Base-by-base conservation (phyloP, 92 coral and sea anemone genomes). In the Siderastrea siderea region DNA sequence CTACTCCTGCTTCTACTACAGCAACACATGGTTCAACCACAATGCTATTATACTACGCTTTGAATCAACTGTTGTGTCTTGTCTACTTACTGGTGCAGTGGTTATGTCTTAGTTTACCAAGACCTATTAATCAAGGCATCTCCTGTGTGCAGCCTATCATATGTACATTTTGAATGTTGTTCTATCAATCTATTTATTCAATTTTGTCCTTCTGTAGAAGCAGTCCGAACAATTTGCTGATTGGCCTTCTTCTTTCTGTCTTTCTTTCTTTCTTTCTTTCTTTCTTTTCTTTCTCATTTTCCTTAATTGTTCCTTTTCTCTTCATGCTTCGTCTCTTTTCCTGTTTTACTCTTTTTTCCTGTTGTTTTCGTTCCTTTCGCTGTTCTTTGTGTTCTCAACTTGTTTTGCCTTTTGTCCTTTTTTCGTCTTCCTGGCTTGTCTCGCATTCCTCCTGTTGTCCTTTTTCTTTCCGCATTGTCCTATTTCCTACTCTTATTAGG, bases 1-100 rank as follows among this genome's bases (percentile, higher is more conserved):
- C 66, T 58, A 50, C 49, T 10, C 63, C 53, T 74, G 50, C 79
- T 75, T 75, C 49, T 75, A 43, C 65, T 55, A 7, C 61, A 55
- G 49, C 58, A 62, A 57, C 71, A 66, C 46, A 52, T 46, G 60
- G 54, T 17, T 5, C 63, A 52, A 49, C 84, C 1, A 26, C 86
- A 53, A 73, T 64, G 9, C 58, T 72, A 19, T 72, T 26, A 26
- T 26, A 26, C 38, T 26, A 26, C 38, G 38, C 38, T 26, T 26
- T 26, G 38, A 26, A 26, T 26, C 38, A 26, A 26, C 38, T 26
- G 38, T 26, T 26, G 38, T 26, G 38, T 26, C 38, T 26, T 26
- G 38, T 26, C 38, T 26, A 26, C 38, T 26, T 26, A 26, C 38
- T 26, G 38, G 38, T 26, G 38, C 38, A 26, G 75, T 2, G 68